Base-by-base conservation (phyloP, 2,888 invertebrate species). In the Patella ulyssiponensis region DNA sequence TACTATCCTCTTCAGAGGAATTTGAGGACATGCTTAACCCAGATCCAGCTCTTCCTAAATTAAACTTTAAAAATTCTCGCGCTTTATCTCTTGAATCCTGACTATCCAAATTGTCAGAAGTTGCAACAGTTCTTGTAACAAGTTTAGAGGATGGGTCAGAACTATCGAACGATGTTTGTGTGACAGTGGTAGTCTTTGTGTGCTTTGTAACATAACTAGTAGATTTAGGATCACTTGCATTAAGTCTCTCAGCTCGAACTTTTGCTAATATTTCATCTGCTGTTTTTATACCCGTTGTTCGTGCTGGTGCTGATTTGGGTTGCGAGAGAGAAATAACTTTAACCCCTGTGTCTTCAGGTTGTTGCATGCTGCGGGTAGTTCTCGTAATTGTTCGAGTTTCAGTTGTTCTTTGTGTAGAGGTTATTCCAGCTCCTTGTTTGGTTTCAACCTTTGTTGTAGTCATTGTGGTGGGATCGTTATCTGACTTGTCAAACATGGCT, bases 401-500 rank as follows among this genome's bases (percentile, higher is more conserved):
- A 2, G 69, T 12, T 12, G 72, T 33, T 15, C 71, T 20, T 7
- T 53, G 69, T 14, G 71, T 64, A 33, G 27, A 33, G 12, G 71
- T 73, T 9, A 51, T 44, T 23, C 69, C 53, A 52, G 54, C 17
- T 33, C 64, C 56, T 11, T 64, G 33, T 70, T 69, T 74, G 20
- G 74, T 77, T 11, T 76, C 58, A 14, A 20, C 14, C 15, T 23
- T 51, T 20, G 76, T 53, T 7, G 27, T 73, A 9, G 51, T 78
- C 17, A 52, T 71, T 27, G 54, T 56, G 5, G 23, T 75, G 52
- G 58, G 51, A 9, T 72, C 77, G 11, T 53, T 27, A 71, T 80
- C 81, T 11, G 79, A 77, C 17, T 76, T 74, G 52, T 85, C 84
- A 80, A 85, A 85, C 80, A 82, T 85, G 15, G 81, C 84, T 76